These are phyloP conservation scores for Megatriorchis doriae DNA, from an alignment of 2,113 vertebrate genomes.

Conservation along the genomic window DNA sequence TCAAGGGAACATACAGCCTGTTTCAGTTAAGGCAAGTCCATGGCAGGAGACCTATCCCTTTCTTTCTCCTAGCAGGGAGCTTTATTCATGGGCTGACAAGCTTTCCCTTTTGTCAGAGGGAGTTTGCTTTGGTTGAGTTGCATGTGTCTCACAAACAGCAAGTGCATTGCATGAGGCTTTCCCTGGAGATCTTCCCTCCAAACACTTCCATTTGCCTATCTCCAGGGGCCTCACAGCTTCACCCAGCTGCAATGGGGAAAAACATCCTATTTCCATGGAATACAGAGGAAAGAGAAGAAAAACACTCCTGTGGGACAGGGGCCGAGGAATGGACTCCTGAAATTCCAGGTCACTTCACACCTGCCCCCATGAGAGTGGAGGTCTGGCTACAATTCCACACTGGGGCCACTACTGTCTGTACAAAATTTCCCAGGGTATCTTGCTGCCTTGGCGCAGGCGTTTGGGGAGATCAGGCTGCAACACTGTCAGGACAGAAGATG, in stretches of 20 bases:
- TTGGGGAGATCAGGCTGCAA: background rate
- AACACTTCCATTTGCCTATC: background rate
- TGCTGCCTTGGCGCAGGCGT: background rate
- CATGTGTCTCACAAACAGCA: background rate
- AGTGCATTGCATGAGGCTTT: background rate
- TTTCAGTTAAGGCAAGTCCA: background rate
- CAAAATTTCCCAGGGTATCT: background rate
- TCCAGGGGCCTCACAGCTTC: background rate
- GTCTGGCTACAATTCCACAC: background rate
- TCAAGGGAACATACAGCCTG: background rate
- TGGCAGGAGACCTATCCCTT: background rate
- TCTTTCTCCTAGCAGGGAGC: background rate
- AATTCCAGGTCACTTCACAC: background rate
- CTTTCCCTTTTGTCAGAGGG: background rate
- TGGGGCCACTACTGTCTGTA: background rate
- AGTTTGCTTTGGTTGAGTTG: background rate
- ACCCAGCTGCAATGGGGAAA: background rate
- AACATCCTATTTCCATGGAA: background rate
- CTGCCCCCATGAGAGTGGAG: background rate
- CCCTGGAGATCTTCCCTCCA: background rate
- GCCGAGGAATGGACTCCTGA: background rate
- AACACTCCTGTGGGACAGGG: background rate
- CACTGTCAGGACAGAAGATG: background rate
- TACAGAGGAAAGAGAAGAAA: background rate
- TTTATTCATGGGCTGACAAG: background rate